Percentiles rank a stretch among this genome's conserved stretches.
These are phyloP conservation scores for Myiagra hebetior DNA, from an alignment of 2,113 vertebrate genomes.

Conservation along the genomic window DNA sequence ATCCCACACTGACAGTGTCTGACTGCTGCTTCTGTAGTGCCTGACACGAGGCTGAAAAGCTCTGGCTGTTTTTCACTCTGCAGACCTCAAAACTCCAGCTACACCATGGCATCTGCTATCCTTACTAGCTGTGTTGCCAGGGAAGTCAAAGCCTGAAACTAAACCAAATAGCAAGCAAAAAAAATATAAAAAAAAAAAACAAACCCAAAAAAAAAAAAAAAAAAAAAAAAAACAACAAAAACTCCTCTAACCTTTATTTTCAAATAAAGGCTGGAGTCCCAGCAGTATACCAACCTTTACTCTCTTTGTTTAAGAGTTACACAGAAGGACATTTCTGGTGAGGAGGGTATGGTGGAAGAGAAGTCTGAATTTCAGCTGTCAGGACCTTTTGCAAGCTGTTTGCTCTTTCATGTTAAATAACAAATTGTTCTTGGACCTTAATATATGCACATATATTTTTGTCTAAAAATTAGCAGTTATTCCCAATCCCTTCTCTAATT, in stretches of 20 bases:
- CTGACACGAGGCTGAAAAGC: fast-evolving
- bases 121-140: background rate
- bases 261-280: background rate
- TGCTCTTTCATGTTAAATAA: background rate
- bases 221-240: background rate
- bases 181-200: background rate
- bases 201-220: background rate
- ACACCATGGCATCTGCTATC: background rate
- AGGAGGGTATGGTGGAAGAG: background rate
- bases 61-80: background rate
- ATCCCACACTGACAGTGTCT: background rate
- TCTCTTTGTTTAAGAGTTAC: background rate
- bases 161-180: background rate
- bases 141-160: background rate
- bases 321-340: background rate
- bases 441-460: background rate
- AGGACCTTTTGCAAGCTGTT: background rate
- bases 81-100: background rate
- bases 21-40: too few species aligned
- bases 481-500: background rate
- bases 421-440: background rate
- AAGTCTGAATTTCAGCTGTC: background rate
- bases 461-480: background rate
- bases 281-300: background rate
- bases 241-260: background rate